Evolutionary conservation across 2,113 vertebrate genomes (phyloP), one percentile per base, ranked within the genome.

Genomic region (Fulica atra): DNA sequence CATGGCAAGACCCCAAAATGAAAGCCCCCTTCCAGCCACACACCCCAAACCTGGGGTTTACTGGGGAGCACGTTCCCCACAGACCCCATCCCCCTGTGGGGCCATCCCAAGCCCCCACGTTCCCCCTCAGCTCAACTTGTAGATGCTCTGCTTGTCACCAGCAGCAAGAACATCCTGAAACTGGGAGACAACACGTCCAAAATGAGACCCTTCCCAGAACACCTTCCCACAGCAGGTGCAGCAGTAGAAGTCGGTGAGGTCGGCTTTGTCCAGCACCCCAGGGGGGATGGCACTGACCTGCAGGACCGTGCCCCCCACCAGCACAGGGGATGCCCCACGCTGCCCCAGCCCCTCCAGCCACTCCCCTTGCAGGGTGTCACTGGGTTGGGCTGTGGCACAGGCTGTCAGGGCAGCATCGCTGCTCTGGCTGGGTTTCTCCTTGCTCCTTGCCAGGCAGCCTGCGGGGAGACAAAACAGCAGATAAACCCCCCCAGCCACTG

Each of bases 141-240:
- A 76, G 60, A 96, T 0, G 2, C 23, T 86, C 44, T 26, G 56
- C 44, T 69, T 7, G 0, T 79, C 86, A 10, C 96, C 74, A 0
- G 87, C 16, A 13, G 97, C 71, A 20, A 99, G 96, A 69, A 99
- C 87, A 10, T 98, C 98, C 38, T 92, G 94, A 88, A 99, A 99
- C 96, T 98, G 98, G 44, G 97, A 94, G 23, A 98, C 56, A 0
- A 99, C 44, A 0, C 94, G 98, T 54, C 97, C 96, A 18, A 98
- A 99, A 95, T 99, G 99, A 18, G 99, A 98, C 14, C 98, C 99
- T 79, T 99, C 99, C 98, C 99, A 99, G 97, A 99, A 99, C 54
- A 99, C 98, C 82, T 99, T 99, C 81, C 99, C 98, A 3, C 99
- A 99, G 81, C 69, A 82, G 9, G 96, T 97, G 96, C 99, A 99